Base-by-base conservation (phyloP, 1,140 invertebrate genomes). In the Octopus bimaculoides region DNA sequence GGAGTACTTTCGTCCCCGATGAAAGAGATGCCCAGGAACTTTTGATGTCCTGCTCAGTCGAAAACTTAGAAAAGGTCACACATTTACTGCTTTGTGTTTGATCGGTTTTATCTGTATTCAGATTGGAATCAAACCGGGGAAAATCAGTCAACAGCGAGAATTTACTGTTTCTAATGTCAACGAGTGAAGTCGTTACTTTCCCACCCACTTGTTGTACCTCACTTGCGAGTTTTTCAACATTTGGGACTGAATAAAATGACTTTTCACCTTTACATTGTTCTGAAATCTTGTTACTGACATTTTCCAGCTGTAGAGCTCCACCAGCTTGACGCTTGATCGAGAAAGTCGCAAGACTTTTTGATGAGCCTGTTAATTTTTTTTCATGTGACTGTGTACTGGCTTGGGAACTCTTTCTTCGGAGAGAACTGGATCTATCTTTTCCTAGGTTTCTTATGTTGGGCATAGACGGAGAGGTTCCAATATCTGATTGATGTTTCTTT, bases 221-320 rank as follows among this genome's bases (percentile, higher is more conserved):
- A 5, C 66, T 71, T 71, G 17, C 66, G 26, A 71, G 17, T 20
- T n/a, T 71, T 71, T 71, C 66, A 12, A 71, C 66, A 71, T 71
- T 20, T 71, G 66, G 66, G 66, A 71, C 17, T n/a, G 66, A 71
- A 71, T 71, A 20, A 20, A 71, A 71, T 17, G 66, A 10, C 66
- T 71, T 71, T 20, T 20, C 66, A 71, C 17, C 8, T 5, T 71
- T 71, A 20, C 66, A 10, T 71, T 71, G 66, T 20, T 71, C 26
- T 14, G 66, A 71, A n/a, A 71, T 71, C 66, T 71, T 71, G 66
- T 71, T 71, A 71, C 66, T 71, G 66, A 71, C 17, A 20, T 71
- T 71, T 20, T 71, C 66, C 17, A 14, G 17, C 17, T 12, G 26
- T 12, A 20, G 17, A n/a, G 14, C 0, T 5, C 26, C 66, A n/a